A percentile compares a stretch with the other conserved stretches of the same genome.
These are phyloP conservation scores for Silurus glanis DNA, from an alignment of 2,113 vertebrate species.

Conservation along the genomic window DNA sequence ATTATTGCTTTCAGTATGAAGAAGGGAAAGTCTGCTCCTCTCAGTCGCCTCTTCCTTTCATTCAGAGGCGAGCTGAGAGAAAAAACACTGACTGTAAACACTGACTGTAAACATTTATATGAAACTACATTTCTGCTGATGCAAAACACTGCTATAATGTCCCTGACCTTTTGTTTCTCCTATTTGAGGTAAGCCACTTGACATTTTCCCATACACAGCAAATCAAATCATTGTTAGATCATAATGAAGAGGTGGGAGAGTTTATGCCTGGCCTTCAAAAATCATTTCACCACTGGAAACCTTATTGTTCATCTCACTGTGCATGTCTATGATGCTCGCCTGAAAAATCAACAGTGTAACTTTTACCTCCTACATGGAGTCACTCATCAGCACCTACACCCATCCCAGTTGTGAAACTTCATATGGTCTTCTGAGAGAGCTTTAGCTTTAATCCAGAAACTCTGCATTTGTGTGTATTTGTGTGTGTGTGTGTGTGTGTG, in stretches of 20 bases:
- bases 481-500: not conserved
- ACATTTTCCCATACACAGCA: slow-evolving; percentile 14
- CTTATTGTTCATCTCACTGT: slow-evolving; percentile 14
- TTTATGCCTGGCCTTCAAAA: not conserved
- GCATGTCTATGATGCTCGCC: not conserved
- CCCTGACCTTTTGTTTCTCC: not conserved
- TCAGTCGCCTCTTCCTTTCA: not conserved
- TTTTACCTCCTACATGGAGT: not conserved
- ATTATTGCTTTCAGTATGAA: not conserved
- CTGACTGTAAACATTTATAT: slow-evolving; percentile 38
- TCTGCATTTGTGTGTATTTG: not conserved
- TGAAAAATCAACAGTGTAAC: not conserved
- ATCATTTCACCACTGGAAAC: not conserved
- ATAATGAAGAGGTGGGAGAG: not conserved
- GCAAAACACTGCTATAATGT: not conserved
- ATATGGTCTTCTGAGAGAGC: not conserved
- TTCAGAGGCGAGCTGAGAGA: not conserved
- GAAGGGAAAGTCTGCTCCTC: not conserved
- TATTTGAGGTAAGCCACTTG: slow-evolving; percentile 6
- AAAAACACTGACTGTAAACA: not conserved
- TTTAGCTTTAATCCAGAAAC: not conserved
- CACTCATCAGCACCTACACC: not conserved
- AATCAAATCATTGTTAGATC: not conserved
- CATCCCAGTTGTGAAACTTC: not conserved
- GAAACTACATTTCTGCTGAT: slow-evolving; percentile 1